These are phyloP conservation scores for Bovichtus variegatus DNA, from an alignment of 2,797 vertebrate species.

Conservation along the genomic window DNA sequence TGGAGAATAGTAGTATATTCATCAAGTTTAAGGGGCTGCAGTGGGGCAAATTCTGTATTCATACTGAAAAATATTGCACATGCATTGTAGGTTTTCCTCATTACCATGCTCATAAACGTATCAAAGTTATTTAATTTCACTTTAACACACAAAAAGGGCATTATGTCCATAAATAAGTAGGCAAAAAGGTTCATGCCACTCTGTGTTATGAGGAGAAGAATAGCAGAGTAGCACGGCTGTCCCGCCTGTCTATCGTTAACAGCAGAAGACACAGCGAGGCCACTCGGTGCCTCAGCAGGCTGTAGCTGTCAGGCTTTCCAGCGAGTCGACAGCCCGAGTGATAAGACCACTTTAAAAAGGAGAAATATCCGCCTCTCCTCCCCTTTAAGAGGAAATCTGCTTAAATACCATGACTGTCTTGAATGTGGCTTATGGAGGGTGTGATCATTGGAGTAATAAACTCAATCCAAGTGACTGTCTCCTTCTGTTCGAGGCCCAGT, in stretches of 20 bases:
- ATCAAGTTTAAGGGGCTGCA: slow-evolving; percentile 13
- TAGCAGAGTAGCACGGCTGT: slow-evolving; percentile 73
- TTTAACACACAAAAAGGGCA: slow-evolving; percentile 61
- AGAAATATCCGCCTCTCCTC: slow-evolving; percentile 72
- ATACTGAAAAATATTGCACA: background rate
- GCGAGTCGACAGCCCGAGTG: slow-evolving; percentile 58
- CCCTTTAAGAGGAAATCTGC: slow-evolving; percentile 80
- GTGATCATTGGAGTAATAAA: slow-evolving; percentile 78
- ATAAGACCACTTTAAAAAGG: slow-evolving; percentile 73
- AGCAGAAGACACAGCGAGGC: slow-evolving; percentile 64
- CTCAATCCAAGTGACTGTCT: slow-evolving; percentile 68
- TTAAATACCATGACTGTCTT: slow-evolving; percentile 75
- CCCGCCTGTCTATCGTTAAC: slow-evolving; percentile 77
- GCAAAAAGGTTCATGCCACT: slow-evolving; percentile 72
- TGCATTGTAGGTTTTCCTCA: slow-evolving; percentile 12
- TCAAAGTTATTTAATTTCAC: slow-evolving; percentile 59
- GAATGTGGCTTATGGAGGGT: slow-evolving; percentile 75
- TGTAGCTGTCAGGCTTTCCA: slow-evolving; percentile 67
- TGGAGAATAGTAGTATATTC: background rate
- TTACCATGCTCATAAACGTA: slow-evolving; percentile 35
- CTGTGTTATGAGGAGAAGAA: slow-evolving; percentile 74
- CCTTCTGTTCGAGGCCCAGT: slow-evolving; percentile 63
- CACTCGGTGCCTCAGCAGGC: slow-evolving; percentile 68
- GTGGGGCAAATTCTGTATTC: slow-evolving; percentile 25
- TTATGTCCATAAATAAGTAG: slow-evolving; percentile 72